Evolutionary conservation across 1,140 invertebrate genomes (phyloP).

Genomic region (Tetragonula clypearis): DNA sequence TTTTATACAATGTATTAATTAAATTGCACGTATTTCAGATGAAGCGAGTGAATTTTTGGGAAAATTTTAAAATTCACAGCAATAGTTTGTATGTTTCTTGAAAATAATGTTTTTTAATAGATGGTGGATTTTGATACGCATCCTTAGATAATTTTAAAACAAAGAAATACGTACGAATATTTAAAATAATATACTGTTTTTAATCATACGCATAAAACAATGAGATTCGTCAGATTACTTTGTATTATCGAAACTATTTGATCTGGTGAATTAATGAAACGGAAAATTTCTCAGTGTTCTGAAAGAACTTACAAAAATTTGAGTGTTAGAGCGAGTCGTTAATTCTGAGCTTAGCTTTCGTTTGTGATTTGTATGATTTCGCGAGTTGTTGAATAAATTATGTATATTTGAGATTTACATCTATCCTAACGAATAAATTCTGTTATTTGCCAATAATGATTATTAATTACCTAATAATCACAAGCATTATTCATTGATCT

Average conservation of each 20-base stretch:
- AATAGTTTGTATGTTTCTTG: too few species aligned
- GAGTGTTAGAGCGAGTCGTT: neutral
- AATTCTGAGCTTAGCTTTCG: neutral
- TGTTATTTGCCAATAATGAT: neutral
- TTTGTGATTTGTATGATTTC: neutral
- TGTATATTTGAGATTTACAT: neutral
- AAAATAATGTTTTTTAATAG: too few species aligned
- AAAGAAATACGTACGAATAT: too few species aligned
- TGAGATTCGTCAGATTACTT: too few species aligned
- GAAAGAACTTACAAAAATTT: neutral
- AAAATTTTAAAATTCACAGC: too few species aligned
- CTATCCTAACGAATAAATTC: neutral
- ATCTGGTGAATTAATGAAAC: slow-evolving; percentile 22
- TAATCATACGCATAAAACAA: too few species aligned
- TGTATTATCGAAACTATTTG: neutral
- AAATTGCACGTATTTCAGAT: too few species aligned
- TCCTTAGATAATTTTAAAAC: too few species aligned
- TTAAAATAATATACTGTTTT: too few species aligned
- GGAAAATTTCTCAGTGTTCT: neutral
- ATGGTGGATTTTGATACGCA: too few species aligned
- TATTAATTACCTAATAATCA: neutral
- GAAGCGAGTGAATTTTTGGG: too few species aligned
- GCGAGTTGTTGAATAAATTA: neutral
- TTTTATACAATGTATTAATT: too few species aligned
- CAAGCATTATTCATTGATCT: neutral